These are phyloP conservation scores for Trematomus bernacchii DNA, from an alignment of 2,797 vertebrate species.

Conservation along the genomic window DNA sequence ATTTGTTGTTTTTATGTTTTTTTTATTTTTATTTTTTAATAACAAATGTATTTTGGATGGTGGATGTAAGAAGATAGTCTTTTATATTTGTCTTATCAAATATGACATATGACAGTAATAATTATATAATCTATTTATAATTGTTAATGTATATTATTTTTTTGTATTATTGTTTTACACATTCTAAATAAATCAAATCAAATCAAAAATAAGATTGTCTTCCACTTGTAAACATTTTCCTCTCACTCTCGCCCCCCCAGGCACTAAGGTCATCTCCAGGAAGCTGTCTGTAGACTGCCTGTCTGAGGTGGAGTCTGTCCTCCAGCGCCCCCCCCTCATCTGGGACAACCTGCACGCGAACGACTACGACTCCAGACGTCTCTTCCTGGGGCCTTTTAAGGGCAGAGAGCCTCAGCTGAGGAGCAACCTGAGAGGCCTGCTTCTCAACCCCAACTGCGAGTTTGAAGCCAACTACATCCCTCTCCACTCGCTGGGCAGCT, in stretches of 20 bases:
- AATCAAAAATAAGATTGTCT: background rate
- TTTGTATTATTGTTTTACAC: too few relatives aligned
- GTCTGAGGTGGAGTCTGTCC: slow-evolving; percentile 86
- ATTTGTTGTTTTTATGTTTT: too few relatives aligned
- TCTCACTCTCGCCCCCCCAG: slow-evolving; percentile 62
- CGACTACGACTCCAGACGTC: slow-evolving; percentile 90
- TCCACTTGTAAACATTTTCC: background rate
- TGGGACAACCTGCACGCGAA: slow-evolving; percentile 94
- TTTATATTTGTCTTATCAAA: too few relatives aligned
- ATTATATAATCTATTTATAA: too few relatives aligned
- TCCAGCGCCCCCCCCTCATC: slow-evolving; percentile 85
- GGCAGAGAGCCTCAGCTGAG: slow-evolving; percentile 84
- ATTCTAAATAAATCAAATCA: too few relatives aligned
- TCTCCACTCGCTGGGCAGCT: slow-evolving; percentile 88
- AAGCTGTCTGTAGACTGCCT: slow-evolving; percentile 84
- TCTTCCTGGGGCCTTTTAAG: slow-evolving; percentile 92
- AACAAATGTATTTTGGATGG: too few relatives aligned
- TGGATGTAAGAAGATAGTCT: too few relatives aligned
- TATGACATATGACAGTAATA: too few relatives aligned
- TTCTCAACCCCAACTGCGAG: slow-evolving; percentile 93
- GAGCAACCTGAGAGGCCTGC: slow-evolving; percentile 83
- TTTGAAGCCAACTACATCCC: slow-evolving; percentile 93
- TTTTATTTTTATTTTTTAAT: too few relatives aligned
- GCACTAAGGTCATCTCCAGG: slow-evolving; percentile 89
- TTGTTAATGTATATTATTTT: too few relatives aligned